These are phyloP conservation scores for Drosophila aldrichi DNA, from an alignment of 2,888 invertebrate species.

Conservation along the genomic window DNA sequence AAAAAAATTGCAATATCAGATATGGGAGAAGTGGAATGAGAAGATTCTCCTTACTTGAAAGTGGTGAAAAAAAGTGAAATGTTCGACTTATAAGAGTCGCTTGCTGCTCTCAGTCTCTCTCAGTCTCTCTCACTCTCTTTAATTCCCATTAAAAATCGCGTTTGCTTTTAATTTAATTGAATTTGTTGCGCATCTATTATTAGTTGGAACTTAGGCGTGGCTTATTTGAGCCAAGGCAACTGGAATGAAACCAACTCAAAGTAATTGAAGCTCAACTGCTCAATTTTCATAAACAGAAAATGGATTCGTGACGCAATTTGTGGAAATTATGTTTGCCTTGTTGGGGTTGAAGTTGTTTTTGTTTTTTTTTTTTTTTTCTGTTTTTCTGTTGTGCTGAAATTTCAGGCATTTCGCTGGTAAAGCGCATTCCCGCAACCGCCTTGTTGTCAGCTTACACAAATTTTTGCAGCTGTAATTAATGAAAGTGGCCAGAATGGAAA, in stretches of 20 bases:
- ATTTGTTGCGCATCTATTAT: neutral
- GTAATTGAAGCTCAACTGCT: constrained; percentile 12
- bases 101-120: too few species aligned
- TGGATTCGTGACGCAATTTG: constrained; percentile 2
- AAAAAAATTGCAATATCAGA: too few species aligned
- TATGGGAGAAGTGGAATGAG: too few species aligned
- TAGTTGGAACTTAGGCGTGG: neutral
- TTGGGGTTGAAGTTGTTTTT: neutral
- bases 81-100: too few species aligned
- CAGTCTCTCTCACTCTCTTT: neutral
- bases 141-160: too few species aligned
- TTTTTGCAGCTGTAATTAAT: constrained; percentile 39
- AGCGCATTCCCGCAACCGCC: constrained; percentile 8
- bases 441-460: constrained; percentile 18
- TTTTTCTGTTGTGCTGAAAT: constrained; percentile 5
- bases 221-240: neutral
- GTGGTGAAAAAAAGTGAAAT: too few species aligned
- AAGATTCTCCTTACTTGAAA: too few species aligned
- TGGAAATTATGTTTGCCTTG: constrained; percentile 13
- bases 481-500: constrained; percentile 41
- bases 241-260: neutral
- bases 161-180: neutral
- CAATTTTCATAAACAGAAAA: constrained; percentile 11
- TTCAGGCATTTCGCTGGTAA: constrained; percentile 17
- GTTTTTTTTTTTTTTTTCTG: too few species aligned